Evolutionary conservation across 1,140 invertebrate species (phyloP), one percentile per base, ranked within the genome.

Genomic region (Drosophila nebulosa): DNA sequence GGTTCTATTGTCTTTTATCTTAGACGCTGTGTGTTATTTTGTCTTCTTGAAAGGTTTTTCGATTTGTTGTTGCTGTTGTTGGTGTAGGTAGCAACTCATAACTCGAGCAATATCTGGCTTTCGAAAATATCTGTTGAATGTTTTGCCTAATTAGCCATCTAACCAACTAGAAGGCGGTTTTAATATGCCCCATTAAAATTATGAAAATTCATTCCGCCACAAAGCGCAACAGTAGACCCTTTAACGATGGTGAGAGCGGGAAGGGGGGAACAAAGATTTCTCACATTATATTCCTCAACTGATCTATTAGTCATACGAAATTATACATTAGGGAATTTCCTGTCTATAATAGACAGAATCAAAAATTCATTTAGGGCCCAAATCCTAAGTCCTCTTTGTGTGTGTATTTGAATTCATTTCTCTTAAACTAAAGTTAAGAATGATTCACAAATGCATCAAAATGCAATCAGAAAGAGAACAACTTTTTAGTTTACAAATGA

Each of bases 121-220:
- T 52, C 14, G 14, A 16, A 32, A 16, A 55, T 53, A 21, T 46
- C 14, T 35, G 21, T 59, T 60, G 60, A 74, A 69, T 75, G 64
- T 75, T 78, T 66, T 69, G 74, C 67, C 78, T 88, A 86, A 88
- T 88, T 88, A 88, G 57, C 57, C 55, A 3, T 32, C 30, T 32
- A 39, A 14, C 57, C 61, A 26, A 64, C 69, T 56, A 79, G 74
- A 59, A 74, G 83, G 83, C 83, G 81, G 83, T 78, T 61, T 86
- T 85, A 86, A 86, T 80, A 74, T 80, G 81, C 66, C 81, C 52
- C 81, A 81, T 85, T 86, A 80, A 85, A 85, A 85, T 85, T 86
- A 85, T 85, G 81, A 85, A 85, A 85, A 86, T 85, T 46, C 39
- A 46, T 39, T 39, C 14, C 24, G 24, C 2, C 24, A n/a, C 24